Conservation (phyloP, 2,113 vertebrate genomes). For the Burhinus bistriatus region DNA sequence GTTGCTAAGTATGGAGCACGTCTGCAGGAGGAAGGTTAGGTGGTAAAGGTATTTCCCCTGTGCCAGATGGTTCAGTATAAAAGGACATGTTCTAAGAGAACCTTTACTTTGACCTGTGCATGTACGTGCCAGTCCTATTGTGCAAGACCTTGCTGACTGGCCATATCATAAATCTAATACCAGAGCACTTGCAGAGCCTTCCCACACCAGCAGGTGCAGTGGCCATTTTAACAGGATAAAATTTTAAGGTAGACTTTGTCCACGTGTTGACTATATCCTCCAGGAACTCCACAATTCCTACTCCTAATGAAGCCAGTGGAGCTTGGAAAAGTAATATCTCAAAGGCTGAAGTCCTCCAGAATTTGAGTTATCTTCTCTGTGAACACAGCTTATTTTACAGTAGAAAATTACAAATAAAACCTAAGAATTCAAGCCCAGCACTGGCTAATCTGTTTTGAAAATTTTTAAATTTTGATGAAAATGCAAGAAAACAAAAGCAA, state of each 20-base stretch:
- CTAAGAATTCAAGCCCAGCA: not conserved
- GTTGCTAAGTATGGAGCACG: not conserved
- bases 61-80: not conserved
- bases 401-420: not conserved
- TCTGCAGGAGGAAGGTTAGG: not conserved
- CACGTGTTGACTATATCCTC: not conserved
- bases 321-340: not conserved
- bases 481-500: not conserved
- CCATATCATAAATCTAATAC: not conserved
- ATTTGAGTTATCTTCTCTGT: not conserved
- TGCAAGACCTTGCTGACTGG: constrained; percentile 1
- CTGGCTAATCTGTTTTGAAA: not conserved
- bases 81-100: not conserved
- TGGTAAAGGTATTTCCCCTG: not conserved
- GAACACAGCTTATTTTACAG: not conserved
- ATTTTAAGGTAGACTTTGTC: not conserved
- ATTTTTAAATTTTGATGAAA: not conserved
- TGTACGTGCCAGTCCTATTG: not conserved
- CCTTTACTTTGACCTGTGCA: not conserved
- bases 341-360: not conserved
- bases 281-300: not conserved
- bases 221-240: not conserved
- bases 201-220: not conserved
- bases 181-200: not conserved
- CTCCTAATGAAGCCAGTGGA: not conserved